These are phyloP conservation scores for Chrysomallon squamiferum DNA, from an alignment of 1,140 invertebrate genomes.

Conservation along the genomic window DNA sequence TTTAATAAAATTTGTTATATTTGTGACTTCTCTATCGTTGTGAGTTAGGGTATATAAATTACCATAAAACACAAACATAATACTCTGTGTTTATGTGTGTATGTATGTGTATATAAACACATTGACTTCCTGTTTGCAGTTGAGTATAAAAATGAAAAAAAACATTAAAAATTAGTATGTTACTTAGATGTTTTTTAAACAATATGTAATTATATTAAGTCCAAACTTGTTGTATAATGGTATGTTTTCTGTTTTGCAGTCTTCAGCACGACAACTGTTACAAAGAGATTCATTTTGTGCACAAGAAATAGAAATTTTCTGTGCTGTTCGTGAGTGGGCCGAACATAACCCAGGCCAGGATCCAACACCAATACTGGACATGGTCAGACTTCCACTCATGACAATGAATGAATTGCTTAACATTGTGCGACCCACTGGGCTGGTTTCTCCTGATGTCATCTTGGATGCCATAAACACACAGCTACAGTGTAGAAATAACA, in stretches of 20 bases:
- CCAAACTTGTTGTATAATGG: too few species aligned
- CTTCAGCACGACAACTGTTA: conserved; percentile 75
- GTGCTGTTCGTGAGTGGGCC: conserved; percentile 86
- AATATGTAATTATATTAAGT: too few species aligned
- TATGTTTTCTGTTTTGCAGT: conserved; percentile 61
- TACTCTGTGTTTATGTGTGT: too few species aligned
- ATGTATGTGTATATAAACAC: too few species aligned
- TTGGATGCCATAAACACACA: conserved; percentile 90
- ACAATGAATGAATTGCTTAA: conserved; percentile 84
- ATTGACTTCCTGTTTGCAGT: too few species aligned
- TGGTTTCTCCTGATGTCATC: conserved; percentile 87
- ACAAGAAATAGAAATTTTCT: conserved; percentile 93
- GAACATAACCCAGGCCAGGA: conserved; percentile 76
- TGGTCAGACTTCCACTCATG: conserved; percentile 87
- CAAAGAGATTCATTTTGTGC: conserved; percentile 94
- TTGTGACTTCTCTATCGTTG: too few species aligned
- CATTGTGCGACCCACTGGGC: conserved; percentile 81
- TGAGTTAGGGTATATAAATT: too few species aligned
- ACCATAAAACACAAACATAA: too few species aligned
- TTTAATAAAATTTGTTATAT: too few species aligned
- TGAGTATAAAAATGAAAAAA: too few species aligned
- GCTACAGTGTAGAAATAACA: conserved; percentile 77
- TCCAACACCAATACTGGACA: conserved; percentile 46
- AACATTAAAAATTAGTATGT: too few species aligned
- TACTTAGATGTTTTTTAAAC: too few species aligned